Conservation (phyloP, 1,140 invertebrate species). For the Meloidogyne exigua region DNA sequence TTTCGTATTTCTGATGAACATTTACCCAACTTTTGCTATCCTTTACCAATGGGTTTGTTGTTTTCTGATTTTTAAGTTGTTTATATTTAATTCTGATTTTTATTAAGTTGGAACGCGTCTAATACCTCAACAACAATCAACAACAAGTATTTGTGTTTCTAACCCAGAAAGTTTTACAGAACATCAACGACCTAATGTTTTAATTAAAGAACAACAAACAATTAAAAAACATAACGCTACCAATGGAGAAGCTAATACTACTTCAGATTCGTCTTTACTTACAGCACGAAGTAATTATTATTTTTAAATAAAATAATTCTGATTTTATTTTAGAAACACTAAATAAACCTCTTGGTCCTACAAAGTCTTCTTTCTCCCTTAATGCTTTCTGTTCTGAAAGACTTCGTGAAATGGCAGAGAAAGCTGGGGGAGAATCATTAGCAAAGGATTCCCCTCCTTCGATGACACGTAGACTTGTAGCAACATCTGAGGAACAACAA, state of each 20-base stretch:
- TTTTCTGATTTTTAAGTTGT: slow-evolving; percentile 4
- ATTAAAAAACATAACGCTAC: not conserved
- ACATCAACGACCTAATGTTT: not conserved
- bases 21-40: slow-evolving; percentile 43
- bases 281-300: slow-evolving; percentile 9
- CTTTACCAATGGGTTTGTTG: slow-evolving; percentile 9
- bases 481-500: not conserved
- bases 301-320: not conserved
- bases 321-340: not conserved
- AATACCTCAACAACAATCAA: slow-evolving; percentile 14
- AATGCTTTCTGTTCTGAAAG: slow-evolving; percentile 62
- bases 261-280: not conserved
- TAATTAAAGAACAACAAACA: not conserved
- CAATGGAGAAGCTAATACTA: not conserved
- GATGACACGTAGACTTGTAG: not conserved
- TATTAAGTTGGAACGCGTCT: slow-evolving; percentile 4
- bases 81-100: not conserved
- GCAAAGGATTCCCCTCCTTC: not conserved
- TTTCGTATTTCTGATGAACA: slow-evolving; percentile 54
- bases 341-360: slow-evolving; percentile 16
- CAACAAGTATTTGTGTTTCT: slow-evolving; percentile 10
- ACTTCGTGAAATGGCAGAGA: slow-evolving; percentile 61
- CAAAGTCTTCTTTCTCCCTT: slow-evolving; percentile 50
- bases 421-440: slow-evolving; percentile 20
- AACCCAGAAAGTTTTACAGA: not conserved